These are phyloP conservation scores for Parnassius apollo DNA, from an alignment of 2,888 invertebrate genomes.

Conservation along the genomic window DNA sequence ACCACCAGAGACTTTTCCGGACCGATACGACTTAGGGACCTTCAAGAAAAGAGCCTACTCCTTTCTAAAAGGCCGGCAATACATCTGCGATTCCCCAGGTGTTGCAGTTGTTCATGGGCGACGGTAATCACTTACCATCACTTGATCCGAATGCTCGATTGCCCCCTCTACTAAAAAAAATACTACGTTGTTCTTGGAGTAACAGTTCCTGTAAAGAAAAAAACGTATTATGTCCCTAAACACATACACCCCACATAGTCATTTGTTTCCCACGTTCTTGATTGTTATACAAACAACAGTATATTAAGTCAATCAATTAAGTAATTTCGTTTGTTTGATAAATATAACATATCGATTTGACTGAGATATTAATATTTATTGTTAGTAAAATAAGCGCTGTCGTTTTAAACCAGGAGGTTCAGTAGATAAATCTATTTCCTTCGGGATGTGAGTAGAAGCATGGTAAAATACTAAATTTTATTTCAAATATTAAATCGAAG, in stretches of 20 bases:
- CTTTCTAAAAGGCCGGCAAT: no score
- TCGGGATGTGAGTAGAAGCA: no score
- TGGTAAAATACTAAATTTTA: no score
- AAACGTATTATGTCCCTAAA: constrained; percentile 20
- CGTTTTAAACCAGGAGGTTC: neutral
- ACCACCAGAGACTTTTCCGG: no score
- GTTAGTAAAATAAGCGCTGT: neutral
- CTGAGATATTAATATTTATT: neutral
- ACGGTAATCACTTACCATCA: no score
- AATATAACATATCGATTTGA: neutral
- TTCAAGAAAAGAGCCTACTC: no score
- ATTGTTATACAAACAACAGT: constrained; percentile 33
- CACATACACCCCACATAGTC: constrained; percentile 24
- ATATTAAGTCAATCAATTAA: constrained; percentile 33
- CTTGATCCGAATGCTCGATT: no score
- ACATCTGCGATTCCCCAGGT: no score
- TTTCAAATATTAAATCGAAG: no score
- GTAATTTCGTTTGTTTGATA: constrained; percentile 30
- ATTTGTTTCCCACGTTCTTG: constrained; percentile 35
- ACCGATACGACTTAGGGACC: no score
- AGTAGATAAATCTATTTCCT: neutral
- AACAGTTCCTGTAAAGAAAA: neutral
- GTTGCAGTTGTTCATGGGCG: no score
- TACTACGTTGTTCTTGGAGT: neutral
- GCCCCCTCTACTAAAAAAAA: no score